These are phyloP conservation scores for Macrotrachela quadricornifera DNA, from an alignment of 1,140 invertebrate species.

Conservation along the genomic window DNA sequence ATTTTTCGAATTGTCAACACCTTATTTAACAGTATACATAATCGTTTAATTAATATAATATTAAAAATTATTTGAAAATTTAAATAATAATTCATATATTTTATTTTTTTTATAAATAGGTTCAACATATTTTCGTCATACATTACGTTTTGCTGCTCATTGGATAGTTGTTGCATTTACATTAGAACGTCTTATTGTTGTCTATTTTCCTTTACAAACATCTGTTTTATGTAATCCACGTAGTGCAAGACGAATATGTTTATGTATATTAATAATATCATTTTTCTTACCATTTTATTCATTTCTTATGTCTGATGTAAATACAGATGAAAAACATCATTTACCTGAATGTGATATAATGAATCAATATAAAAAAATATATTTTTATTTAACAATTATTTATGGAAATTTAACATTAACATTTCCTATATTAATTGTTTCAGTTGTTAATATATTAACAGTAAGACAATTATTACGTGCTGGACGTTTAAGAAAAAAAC, in stretches of 20 bases:
- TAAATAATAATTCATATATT: too few species aligned
- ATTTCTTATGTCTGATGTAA: neutral
- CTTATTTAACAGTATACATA: too few species aligned
- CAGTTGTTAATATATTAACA: neutral
- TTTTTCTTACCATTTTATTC: slow-evolving; percentile 2
- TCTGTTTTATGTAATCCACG: slow-evolving; percentile 2
- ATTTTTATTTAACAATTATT: slow-evolving; percentile 2
- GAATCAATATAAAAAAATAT: neutral
- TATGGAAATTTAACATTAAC: slow-evolving; percentile 4
- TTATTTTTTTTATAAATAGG: too few species aligned
- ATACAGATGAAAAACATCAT: too few species aligned
- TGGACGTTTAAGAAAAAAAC: too few species aligned
- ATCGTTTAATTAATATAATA: too few species aligned
- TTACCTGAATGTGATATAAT: too few species aligned
- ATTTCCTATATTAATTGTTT: slow-evolving; percentile 1
- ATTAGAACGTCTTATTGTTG: slow-evolving; percentile 5
- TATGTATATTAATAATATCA: neutral
- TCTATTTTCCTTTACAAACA: slow-evolving; percentile 2
- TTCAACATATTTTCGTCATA: neutral
- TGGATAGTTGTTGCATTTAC: slow-evolving; percentile 7
- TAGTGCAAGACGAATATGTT: neutral
- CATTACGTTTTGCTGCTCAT: neutral
- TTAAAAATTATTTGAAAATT: too few species aligned
- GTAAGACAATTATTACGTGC: too few species aligned
- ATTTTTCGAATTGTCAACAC: too few species aligned